Evolutionary conservation across 2,888 invertebrate genomes (phyloP).

Genomic region (Ormyrus nitidulus): DNA sequence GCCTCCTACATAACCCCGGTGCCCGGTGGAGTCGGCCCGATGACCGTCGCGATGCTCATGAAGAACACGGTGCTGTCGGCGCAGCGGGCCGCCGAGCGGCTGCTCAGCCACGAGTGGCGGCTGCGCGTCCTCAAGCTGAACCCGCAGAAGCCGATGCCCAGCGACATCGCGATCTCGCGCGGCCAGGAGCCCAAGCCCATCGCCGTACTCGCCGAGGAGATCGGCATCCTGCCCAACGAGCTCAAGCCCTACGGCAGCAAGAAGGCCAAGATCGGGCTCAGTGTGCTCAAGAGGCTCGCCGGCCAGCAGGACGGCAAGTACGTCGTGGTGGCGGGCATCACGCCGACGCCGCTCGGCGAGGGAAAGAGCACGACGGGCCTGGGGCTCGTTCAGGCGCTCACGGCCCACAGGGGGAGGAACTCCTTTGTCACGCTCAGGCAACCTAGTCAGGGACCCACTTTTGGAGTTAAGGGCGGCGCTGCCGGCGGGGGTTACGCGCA

Average conservation of each 20-base stretch:
- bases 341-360: conserved; percentile 99
- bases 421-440: conserved; percentile 96
- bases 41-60: conserved; percentile 99
- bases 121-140: conserved; percentile 82
- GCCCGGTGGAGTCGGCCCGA: conserved; percentile 98
- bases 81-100: conserved; percentile 78
- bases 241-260: conserved; percentile 93
- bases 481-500: conserved; percentile 99
- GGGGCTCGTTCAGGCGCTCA: conserved; percentile 94
- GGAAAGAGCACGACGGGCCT: conserved; percentile 98
- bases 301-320: conserved; percentile 88
- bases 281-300: conserved; percentile 85
- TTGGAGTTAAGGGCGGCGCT: conserved; percentile 98
- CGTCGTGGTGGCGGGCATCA: conserved; percentile 97
- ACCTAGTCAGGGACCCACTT: conserved; percentile 99
- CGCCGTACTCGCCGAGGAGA: conserved; percentile 85
- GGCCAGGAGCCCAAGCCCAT: conserved; percentile 93
- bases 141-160: conserved; percentile 87
- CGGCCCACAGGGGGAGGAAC: conserved; percentile 89
- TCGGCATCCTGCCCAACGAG: conserved; percentile 88
- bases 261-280: conserved; percentile 94
- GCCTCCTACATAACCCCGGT: conserved; percentile 96
- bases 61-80: conserved; percentile 94
- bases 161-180: conserved; percentile 93
- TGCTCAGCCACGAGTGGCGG: conserved; percentile 83